Conservation (phyloP, 30 jellyfish, hydroid and myxozoan genomes). For the Catostylus mosaicus region DNA sequence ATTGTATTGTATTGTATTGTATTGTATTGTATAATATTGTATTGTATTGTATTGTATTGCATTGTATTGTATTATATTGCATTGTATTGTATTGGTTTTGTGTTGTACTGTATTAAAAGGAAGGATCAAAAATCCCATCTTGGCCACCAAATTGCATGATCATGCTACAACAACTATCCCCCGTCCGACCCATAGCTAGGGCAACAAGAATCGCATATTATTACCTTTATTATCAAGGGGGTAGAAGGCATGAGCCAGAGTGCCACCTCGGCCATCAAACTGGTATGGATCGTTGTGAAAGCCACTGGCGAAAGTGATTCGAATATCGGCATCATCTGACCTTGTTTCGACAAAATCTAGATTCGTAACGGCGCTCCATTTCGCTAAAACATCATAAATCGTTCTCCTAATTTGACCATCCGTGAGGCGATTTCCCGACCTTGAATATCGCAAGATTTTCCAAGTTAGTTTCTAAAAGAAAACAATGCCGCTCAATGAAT, state of each 20-base stretch:
- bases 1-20: too few relatives aligned
- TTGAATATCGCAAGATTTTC: slow-evolving; percentile 60
- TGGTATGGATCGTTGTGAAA: slow-evolving; percentile 86
- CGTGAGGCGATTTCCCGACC: slow-evolving; percentile 43
- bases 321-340: slow-evolving; percentile 76
- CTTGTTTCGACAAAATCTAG: slow-evolving; percentile 67
- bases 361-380: slow-evolving; percentile 79
- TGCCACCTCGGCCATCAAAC: slow-evolving; percentile 97
- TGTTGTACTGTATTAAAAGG: too few relatives aligned
- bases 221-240: slow-evolving; percentile 78
- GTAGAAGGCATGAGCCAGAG: slow-evolving; percentile 96
- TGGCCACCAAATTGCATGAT: too few relatives aligned
- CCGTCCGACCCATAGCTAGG: too few relatives aligned
- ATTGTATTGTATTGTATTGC: too few relatives aligned
- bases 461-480: slow-evolving; percentile 64
- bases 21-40: too few relatives aligned
- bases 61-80: too few relatives aligned
- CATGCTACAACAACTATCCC: too few relatives aligned
- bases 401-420: slow-evolving; percentile 54
- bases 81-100: too few relatives aligned
- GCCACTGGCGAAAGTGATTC: slow-evolving; percentile 57
- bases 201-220: too few relatives aligned
- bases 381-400: slow-evolving; percentile 42
- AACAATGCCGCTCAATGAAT: neutral
- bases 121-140: too few relatives aligned